Percentiles rank a stretch among this genome's conserved stretches.
Evolutionary conservation across 2,113 vertebrate genomes (phyloP).

Genomic region (Eurypyga helias): DNA sequence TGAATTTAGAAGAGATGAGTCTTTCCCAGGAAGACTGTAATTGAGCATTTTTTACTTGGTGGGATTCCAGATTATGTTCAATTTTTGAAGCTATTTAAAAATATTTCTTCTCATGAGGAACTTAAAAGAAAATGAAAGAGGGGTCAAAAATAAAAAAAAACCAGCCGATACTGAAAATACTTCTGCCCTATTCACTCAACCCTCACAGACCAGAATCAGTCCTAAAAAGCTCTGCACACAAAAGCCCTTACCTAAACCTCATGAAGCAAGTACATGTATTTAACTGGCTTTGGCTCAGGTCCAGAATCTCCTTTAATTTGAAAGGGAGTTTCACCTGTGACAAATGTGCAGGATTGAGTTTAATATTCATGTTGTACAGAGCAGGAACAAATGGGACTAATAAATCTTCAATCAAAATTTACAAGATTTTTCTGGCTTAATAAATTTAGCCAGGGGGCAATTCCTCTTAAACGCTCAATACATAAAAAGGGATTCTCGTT

Average conservation of each 20-base stretch:
- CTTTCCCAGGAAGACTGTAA: background rate
- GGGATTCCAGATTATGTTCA: background rate
- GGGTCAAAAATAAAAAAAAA: background rate
- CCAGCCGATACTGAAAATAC: background rate
- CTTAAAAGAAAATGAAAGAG: background rate
- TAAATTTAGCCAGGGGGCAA: conserved; percentile 60
- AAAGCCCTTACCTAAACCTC: background rate
- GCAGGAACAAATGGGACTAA: conserved; percentile 83
- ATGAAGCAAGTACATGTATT: background rate
- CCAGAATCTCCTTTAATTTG: background rate
- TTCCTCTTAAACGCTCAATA: background rate
- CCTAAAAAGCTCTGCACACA: background rate
- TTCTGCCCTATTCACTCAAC: background rate
- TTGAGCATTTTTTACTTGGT: background rate
- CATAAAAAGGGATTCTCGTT: background rate
- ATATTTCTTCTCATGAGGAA: background rate
- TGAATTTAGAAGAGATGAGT: background rate
- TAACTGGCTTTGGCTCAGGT: background rate
- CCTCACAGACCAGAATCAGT: background rate
- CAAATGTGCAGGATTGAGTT: conserved; percentile 16
- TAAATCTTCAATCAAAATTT: conserved; percentile 81
- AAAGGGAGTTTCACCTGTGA: conserved; percentile 16
- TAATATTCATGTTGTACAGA: conserved; percentile 68
- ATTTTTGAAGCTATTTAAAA: background rate
- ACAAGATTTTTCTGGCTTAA: conserved; percentile 75